These are phyloP conservation scores for Nylanderia fulva DNA, from an alignment of 1,140 invertebrate genomes.

Conservation along the genomic window DNA sequence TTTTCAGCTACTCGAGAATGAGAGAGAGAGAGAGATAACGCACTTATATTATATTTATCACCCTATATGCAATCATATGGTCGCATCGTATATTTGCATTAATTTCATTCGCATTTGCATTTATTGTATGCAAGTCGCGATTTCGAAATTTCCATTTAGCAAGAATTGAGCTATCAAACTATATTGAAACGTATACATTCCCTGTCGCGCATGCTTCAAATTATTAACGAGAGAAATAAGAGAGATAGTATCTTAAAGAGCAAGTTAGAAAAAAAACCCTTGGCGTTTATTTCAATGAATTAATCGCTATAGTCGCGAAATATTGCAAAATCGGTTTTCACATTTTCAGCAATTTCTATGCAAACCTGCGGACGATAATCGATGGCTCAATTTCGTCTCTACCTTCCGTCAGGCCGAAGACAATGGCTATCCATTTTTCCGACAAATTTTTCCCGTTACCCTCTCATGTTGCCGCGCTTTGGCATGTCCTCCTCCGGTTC, in stretches of 20 bases:
- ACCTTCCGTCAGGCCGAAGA: conserved; percentile 47
- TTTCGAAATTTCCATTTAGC: not conserved
- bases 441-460: conserved; percentile 50
- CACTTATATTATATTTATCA: not conserved
- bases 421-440: conserved; percentile 55
- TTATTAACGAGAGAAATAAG: not conserved
- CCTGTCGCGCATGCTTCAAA: not conserved
- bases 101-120: conserved; percentile 22
- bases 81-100: conserved; percentile 36
- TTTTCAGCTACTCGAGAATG: conserved; percentile 28
- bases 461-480: conserved; percentile 2
- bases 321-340: conserved; percentile 42
- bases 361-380: conserved; percentile 57
- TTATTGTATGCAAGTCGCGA: not conserved
- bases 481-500: conserved; percentile 6
- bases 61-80: not conserved
- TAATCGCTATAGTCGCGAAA: not conserved
- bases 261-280: not conserved
- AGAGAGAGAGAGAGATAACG: not conserved
- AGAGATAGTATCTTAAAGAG: not conserved
- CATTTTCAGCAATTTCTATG: conserved; percentile 51
- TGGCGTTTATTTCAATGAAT: conserved; percentile 20
- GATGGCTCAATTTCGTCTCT: conserved; percentile 53
- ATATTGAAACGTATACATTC: not conserved
- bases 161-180: not conserved